Evolutionary conservation across 2,888 invertebrate species (phyloP), one percentile per base, ranked within the genome.

Genomic region (Volucella inanis): DNA sequence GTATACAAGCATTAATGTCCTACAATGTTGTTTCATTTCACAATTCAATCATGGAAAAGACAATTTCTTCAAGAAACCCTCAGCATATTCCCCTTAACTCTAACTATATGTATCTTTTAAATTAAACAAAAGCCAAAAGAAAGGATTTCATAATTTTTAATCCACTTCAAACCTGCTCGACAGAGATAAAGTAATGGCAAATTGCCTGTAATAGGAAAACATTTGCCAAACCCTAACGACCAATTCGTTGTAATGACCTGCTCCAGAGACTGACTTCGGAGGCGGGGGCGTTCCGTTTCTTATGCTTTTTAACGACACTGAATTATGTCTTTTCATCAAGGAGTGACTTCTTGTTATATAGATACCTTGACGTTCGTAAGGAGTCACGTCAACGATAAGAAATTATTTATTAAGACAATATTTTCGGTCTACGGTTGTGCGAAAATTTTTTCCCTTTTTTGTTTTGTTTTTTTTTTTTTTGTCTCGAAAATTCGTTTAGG

Each of bases 191-290:
- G 70, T 61, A 14, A 38, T 52, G 39, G 55, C 70, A 70, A 84
- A 84, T 79, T 70, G 75, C 79, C 59, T 75, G 70, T 67, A 70
- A 79, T 75, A 74, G 67, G 75, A 71, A 84, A 61, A 70, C 79
- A 84, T 84, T 84, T 84, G 84, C 84, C 79, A 79, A 80, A 70
- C 75, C 75, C 50, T 79, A 84, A 84, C 70, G 84, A 84, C 75
- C 84, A 75, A 79, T 79, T 79, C 79, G 39, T 49, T 22, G 50
- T 70, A 38, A 79, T 57, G 70, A 14, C 14, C 22, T 14, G 38
- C 47, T 65, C 18, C 22, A 15, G 31, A 31, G 31, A 31, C 6
- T 31, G 31, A 31, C 61, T 11, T n/a, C 2, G 31, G 9, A 15
- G 61, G 64, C 31, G 52, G 61, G 61, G 0, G 45, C 52, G n/a